Evolutionary conservation across 2,113 vertebrate genomes (phyloP).

Genomic region (Callionymus lyra): DNA sequence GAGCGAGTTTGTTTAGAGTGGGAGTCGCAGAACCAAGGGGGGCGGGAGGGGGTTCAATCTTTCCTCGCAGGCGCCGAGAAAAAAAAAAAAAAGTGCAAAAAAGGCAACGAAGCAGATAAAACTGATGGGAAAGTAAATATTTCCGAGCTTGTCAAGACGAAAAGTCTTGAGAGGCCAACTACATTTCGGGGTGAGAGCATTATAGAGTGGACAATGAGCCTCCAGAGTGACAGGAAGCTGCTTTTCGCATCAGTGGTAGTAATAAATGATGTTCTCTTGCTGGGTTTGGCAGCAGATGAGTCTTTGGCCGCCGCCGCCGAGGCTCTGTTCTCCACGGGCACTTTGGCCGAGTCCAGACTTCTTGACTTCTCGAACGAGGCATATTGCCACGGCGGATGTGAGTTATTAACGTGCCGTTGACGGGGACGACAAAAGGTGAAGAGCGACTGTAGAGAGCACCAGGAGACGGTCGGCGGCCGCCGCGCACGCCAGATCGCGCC

Average conservation of each 20-base stretch:
- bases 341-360: slow-evolving; percentile 14
- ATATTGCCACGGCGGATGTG: too few species aligned
- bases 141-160: slow-evolving; percentile 18
- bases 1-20: slow-evolving; percentile 15
- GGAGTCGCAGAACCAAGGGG: slow-evolving; percentile 11
- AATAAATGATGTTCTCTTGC: slow-evolving; percentile 29
- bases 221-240: slow-evolving; percentile 32
- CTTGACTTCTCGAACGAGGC: too few species aligned
- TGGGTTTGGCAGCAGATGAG: slow-evolving; percentile 39
- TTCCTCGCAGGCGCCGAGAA: slow-evolving; percentile 13
- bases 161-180: slow-evolving; percentile 22
- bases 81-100: slow-evolving; percentile 17
- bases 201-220: slow-evolving; percentile 18
- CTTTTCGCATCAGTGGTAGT: slow-evolving; percentile 41
- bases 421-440: too few species aligned
- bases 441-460: too few species aligned
- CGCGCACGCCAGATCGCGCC: too few species aligned
- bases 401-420: too few species aligned
- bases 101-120: slow-evolving; percentile 32
- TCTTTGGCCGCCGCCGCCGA: slow-evolving; percentile 26
- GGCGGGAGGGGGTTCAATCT: slow-evolving; percentile 14
- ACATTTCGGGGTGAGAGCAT: slow-evolving; percentile 4
- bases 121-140: slow-evolving; percentile 11
- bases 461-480: too few species aligned
- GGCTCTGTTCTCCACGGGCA: slow-evolving; percentile 27